Percentiles rank a stretch among this genome's conserved stretches.
These are phyloP conservation scores for Lutjanus campechanus DNA, from an alignment of 2,797 vertebrate genomes.

Conservation along the genomic window DNA sequence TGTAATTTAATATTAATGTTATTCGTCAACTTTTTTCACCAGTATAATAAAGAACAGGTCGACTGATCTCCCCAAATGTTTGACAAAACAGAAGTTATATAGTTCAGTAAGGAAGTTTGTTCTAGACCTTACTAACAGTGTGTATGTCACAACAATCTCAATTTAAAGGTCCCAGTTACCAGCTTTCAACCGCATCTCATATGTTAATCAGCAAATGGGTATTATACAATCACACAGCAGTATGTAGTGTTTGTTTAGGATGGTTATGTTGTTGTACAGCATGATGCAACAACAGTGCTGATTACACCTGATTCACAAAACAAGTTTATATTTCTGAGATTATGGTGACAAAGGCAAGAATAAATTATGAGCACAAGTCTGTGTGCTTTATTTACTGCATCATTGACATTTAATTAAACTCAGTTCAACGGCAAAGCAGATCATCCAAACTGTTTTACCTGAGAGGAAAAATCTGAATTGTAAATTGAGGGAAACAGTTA, in stretches of 20 bases:
- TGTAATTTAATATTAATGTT: background rate
- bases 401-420: background rate
- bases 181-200: background rate
- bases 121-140: constrained; percentile 4
- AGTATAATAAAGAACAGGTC: background rate
- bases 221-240: background rate
- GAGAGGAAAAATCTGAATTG: background rate
- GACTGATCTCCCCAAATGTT: background rate
- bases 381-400: background rate
- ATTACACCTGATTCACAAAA: constrained; percentile 2
- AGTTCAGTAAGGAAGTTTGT: background rate
- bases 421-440: background rate
- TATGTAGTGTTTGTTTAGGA: background rate
- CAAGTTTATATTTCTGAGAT: background rate
- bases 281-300: constrained; percentile 30
- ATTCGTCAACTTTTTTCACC: background rate
- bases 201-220: background rate
- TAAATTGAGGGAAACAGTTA: background rate
- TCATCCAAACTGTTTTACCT: background rate
- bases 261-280: background rate
- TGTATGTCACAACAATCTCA: background rate
- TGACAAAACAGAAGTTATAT: background rate
- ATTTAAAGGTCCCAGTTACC: background rate
- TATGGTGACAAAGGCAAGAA: background rate
- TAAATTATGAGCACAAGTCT: background rate